Conservation (phyloP, 2,113 vertebrate genomes). For the Phoenicopterus ruber region DNA sequence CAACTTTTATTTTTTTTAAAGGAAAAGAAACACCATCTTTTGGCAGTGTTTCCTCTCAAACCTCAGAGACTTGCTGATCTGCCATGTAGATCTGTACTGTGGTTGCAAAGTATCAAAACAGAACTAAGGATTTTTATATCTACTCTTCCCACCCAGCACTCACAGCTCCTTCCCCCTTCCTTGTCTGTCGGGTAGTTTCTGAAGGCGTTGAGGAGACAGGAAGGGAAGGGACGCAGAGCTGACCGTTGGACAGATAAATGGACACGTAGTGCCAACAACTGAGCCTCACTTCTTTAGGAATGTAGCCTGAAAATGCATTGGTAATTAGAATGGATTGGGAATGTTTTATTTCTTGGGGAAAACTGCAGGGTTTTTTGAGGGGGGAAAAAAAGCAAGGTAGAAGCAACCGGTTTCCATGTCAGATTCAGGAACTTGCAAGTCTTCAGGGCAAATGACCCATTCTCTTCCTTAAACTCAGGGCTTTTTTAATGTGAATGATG, state of each 20-base stretch:
- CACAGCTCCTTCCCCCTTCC: constrained; percentile 6
- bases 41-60: constrained; percentile 41
- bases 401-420: not conserved
- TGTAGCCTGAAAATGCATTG: not conserved
- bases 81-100: not conserved
- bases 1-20: not conserved
- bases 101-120: constrained; percentile 50
- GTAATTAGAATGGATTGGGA: not conserved
- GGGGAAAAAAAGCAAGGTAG: too few relatives aligned
- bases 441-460: not conserved
- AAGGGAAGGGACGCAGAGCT: not conserved
- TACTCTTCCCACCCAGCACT: constrained; percentile 14
- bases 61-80: constrained; percentile 37
- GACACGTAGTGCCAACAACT: not conserved
- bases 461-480: not conserved
- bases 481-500: not conserved
- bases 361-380: not conserved
- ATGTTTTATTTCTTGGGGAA: not conserved
- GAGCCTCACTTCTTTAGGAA: not conserved
- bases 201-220: not conserved
- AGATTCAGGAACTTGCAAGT: not conserved
- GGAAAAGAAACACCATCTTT: constrained; percentile 8
- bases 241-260: not conserved
- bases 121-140: constrained; percentile 42
- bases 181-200: not conserved